Evolutionary conservation across 1,140 invertebrate genomes (phyloP).

Genomic region (Cyphomyrmex costatus): DNA sequence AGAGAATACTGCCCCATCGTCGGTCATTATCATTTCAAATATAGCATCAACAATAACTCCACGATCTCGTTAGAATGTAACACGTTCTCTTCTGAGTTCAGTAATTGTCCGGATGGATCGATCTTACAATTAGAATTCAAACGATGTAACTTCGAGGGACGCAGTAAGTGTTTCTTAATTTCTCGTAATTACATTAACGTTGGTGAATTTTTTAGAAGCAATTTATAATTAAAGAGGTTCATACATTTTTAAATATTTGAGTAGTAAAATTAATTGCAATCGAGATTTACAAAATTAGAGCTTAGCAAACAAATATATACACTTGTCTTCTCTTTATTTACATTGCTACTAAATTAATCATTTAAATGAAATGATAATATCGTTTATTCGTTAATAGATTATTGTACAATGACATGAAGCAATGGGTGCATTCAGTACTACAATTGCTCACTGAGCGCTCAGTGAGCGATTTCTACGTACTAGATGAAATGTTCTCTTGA

Average conservation of each 20-base stretch:
- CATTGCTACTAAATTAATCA: not conserved
- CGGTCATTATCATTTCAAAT: conserved; percentile 89
- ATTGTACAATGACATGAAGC: not conserved
- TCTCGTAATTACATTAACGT: not conserved
- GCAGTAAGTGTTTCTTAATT: conserved; percentile 82
- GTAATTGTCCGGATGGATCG: conserved; percentile 90
- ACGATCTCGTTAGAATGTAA: conserved; percentile 87
- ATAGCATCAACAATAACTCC: conserved; percentile 87
- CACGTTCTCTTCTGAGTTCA: conserved; percentile 87
- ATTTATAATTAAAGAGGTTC: not conserved
- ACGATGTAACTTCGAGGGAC: conserved; percentile 87
- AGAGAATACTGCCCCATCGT: conserved; percentile 90
- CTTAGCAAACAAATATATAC: not conserved
- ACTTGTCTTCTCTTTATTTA: not conserved
- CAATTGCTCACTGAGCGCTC: too few species aligned
- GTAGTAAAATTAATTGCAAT: not conserved
- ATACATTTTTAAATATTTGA: not conserved
- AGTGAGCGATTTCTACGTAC: too few species aligned
- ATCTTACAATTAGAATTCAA: conserved; percentile 88
- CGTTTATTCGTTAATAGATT: not conserved
- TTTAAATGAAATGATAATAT: not conserved
- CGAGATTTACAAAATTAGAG: not conserved
- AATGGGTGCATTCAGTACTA: too few species aligned
- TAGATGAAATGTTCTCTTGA: too few species aligned
- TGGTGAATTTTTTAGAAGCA: not conserved